These are phyloP conservation scores for Thelaira solivaga DNA, from an alignment of 2,888 invertebrate genomes.

Conservation along the genomic window DNA sequence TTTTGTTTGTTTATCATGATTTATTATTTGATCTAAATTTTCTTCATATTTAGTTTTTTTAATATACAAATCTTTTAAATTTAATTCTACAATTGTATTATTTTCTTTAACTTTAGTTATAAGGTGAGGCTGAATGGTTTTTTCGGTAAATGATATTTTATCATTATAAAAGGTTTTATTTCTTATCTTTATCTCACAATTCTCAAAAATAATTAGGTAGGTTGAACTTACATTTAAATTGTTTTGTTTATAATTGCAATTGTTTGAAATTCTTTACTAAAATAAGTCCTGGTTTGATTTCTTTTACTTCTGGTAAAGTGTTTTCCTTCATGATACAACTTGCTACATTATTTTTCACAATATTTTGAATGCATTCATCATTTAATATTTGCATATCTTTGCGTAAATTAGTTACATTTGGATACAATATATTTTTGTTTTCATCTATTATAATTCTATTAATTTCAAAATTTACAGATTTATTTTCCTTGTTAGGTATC, in stretches of 20 bases:
- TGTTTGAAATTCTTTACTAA: neutral
- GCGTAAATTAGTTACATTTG: conserved; percentile 11
- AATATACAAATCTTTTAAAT: neutral
- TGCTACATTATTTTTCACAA: conserved; percentile 12
- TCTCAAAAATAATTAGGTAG: neutral
- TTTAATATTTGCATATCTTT: conserved; percentile 3
- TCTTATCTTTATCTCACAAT: conserved; percentile 6
- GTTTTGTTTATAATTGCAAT: conserved; percentile 10
- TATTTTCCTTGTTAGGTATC: conserved; percentile 21
- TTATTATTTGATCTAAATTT: neutral
- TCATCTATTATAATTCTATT: conserved; percentile 17
- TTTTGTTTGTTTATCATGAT: neutral
- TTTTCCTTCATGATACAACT: conserved; percentile 7
- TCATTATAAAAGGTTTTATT: neutral
- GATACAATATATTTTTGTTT: conserved; percentile 12
- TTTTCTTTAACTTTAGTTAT: neutral
- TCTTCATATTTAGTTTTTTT: neutral
- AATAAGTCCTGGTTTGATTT: conserved; percentile 18
- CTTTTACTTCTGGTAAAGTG: conserved; percentile 9
- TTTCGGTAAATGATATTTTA: neutral
- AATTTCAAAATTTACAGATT: conserved; percentile 14
- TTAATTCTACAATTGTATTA: neutral
- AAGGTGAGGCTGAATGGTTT: neutral
- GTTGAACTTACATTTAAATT: neutral
- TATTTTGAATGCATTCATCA: conserved; percentile 5